Evolutionary conservation across 1,140 invertebrate species (phyloP).

Genomic region (Linepithema humile): DNA sequence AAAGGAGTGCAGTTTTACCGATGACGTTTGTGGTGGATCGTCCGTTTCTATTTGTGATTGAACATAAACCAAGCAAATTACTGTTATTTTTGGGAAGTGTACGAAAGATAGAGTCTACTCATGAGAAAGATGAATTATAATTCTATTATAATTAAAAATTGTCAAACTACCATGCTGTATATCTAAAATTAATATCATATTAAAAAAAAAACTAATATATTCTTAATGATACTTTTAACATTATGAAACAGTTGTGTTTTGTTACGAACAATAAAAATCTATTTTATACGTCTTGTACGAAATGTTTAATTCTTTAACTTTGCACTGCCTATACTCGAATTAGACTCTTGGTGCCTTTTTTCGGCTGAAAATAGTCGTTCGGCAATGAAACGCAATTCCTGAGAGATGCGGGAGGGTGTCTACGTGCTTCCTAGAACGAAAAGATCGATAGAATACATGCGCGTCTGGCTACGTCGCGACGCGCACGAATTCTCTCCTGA

Average conservation of each 20-base stretch:
- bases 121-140: conserved; percentile 78
- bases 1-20: conserved; percentile 59
- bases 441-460: conserved; percentile 80
- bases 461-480: conserved; percentile 57
- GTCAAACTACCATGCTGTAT: too few species aligned
- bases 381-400: conserved; percentile 45
- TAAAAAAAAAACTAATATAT: too few species aligned
- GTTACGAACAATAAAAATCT: too few species aligned
- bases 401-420: conserved; percentile 65
- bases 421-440: conserved; percentile 43
- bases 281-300: too few species aligned
- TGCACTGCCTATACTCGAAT: too few species aligned
- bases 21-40: conserved; percentile 76
- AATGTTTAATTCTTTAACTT: too few species aligned
- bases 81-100: conserved; percentile 79
- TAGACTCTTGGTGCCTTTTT: too few species aligned
- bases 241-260: too few species aligned
- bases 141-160: too few species aligned
- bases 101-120: conserved; percentile 65
- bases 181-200: too few species aligned
- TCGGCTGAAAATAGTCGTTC: too few species aligned
- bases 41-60: conserved; percentile 79
- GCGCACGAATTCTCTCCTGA: conserved; percentile 48
- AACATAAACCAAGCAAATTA: conserved; percentile 73
- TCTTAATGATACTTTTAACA: too few species aligned